Conservation (phyloP, 2,888 invertebrate genomes). For the Agrotis segetum region DNA sequence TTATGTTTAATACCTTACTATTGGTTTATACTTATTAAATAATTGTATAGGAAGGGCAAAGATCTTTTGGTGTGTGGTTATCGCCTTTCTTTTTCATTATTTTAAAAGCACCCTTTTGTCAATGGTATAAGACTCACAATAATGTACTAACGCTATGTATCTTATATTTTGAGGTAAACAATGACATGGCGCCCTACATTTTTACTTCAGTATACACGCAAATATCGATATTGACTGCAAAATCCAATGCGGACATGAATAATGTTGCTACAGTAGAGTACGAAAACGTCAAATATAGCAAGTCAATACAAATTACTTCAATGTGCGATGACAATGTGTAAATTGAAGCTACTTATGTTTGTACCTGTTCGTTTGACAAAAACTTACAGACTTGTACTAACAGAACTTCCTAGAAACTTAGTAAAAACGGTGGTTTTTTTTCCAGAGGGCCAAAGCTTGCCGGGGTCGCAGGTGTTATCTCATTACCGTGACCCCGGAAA, state of each 20-base stretch:
- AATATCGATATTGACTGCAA: background rate
- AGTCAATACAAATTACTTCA: conserved; percentile 14
- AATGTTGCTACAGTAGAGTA: background rate
- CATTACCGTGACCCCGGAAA: no score
- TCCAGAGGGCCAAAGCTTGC: no score
- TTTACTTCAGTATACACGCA: background rate
- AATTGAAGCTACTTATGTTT: no score
- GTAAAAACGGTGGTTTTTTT: background rate
- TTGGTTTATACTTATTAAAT: no score
- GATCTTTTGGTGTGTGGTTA: background rate
- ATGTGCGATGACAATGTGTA: background rate
- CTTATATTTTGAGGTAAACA: background rate
- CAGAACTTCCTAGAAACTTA: background rate
- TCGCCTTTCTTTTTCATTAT: no score
- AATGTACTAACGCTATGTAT: no score
- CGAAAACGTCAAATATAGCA: conserved; percentile 12
- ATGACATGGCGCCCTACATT: background rate
- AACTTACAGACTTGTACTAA: background rate
- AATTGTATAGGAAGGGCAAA: no score
- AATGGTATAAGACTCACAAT: no score
- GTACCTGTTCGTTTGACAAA: no score
- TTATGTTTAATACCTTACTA: background rate
- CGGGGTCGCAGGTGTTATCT: no score
- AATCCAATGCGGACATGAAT: background rate
- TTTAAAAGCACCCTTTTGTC: no score